phyloP scores from a whole-genome alignment of 2,888 invertebrate genomes.

The Augochlorella aurata region DNA sequence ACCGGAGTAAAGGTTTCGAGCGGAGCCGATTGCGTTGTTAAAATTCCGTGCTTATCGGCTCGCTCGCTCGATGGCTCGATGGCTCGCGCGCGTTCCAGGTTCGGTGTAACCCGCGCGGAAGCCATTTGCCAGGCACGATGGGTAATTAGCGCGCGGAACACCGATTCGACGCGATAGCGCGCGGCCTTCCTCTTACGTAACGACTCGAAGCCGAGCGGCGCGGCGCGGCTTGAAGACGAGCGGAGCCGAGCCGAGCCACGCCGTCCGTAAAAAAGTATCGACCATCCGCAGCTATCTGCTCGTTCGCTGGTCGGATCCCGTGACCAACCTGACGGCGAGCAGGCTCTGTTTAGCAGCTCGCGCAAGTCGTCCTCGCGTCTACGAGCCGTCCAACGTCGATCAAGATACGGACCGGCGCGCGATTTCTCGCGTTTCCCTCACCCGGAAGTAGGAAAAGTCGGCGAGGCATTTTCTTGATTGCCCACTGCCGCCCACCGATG shows the following conservation, averaged over 20 bases:
- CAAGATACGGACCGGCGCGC: constrained; percentile 38
- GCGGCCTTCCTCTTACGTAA: constrained; percentile 69
- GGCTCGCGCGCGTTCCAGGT: constrained; percentile 50
- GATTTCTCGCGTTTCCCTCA: constrained; percentile 39
- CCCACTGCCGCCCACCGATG: constrained; percentile 1
- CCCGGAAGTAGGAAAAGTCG: constrained; percentile 55
- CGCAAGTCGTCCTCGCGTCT: constrained; percentile 44
- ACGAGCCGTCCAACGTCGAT: constrained; percentile 25
- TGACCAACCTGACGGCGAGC: constrained; percentile 34
- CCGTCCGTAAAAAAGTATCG: constrained; percentile 55
- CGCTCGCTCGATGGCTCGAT: neutral
- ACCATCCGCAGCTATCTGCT: constrained; percentile 52
- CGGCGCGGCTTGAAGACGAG: neutral
- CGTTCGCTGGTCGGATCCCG: constrained; percentile 50
- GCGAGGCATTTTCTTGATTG: constrained; percentile 33
- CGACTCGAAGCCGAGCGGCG: constrained; percentile 4
- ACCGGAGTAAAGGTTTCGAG: constrained; percentile 31
- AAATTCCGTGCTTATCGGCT: constrained; percentile 58
- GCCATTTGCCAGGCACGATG: constrained; percentile 78
- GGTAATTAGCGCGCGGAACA: constrained; percentile 79
- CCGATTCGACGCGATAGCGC: constrained; percentile 70
- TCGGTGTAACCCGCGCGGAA: constrained; percentile 74
- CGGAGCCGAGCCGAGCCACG: constrained; percentile 32
- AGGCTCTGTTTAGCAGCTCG: constrained; percentile 14
- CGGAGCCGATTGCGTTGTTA: constrained; percentile 40